Evolutionary conservation across 2,797 vertebrate species (phyloP).

Genomic region (Urosaurus nigricauda): DNA sequence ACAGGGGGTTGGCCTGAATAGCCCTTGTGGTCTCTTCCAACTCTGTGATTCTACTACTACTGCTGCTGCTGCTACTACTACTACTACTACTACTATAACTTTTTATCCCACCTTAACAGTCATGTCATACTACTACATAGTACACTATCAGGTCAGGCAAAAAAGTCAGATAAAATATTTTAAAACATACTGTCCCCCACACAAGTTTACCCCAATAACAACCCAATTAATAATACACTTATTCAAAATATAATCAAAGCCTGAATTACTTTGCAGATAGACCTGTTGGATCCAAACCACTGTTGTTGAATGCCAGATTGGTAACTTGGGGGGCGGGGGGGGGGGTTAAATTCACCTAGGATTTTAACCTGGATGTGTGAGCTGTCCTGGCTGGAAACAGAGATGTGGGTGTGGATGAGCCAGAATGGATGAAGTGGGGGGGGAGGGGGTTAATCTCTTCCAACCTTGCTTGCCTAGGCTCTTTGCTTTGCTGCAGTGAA

Average conservation of each 20-base stretch:
- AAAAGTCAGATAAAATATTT: not conserved
- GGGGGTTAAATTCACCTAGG: no score
- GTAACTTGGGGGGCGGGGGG: not conserved
- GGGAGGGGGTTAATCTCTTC: not conserved
- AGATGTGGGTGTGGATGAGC: not conserved
- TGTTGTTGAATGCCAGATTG: not conserved
- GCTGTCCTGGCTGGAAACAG: not conserved
- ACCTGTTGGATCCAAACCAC: not conserved
- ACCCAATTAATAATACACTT: not conserved
- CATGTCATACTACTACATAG: not conserved
- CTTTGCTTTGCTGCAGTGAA: not conserved
- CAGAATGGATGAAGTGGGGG: not conserved
- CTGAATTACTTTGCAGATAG: not conserved
- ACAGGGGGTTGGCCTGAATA: no score
- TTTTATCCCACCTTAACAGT: not conserved
- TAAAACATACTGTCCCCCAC: not conserved
- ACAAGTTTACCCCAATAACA: not conserved
- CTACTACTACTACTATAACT: no score
- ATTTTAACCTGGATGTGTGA: not conserved
- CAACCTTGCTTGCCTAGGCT: not conserved
- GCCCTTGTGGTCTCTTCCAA: no score
- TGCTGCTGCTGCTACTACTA: no score
- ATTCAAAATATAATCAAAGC: not conserved
- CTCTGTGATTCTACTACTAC: no score
- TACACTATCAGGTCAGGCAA: not conserved